phyloP scores from a whole-genome alignment of 2,888 invertebrate genomes.

The Minunthozetes semirufus region DNA sequence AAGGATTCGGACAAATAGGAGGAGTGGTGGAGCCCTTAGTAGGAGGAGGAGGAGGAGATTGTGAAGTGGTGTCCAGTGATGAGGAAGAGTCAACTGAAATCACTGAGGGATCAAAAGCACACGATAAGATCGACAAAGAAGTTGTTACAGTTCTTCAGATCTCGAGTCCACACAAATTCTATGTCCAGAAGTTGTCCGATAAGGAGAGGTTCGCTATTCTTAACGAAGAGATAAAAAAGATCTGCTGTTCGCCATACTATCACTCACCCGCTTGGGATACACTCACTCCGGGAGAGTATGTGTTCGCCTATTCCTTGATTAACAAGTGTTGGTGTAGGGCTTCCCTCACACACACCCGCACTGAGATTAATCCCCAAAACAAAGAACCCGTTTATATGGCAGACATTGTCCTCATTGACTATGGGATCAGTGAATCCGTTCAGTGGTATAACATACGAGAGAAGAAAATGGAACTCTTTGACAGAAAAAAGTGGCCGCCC shows the following conservation, averaged over 20 bases:
- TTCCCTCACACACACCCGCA: not conserved
- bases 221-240: not conserved
- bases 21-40: not conserved
- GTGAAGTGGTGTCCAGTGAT: not conserved
- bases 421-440: not conserved
- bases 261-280: not conserved
- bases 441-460: slow-evolving; percentile 4
- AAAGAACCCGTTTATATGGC: not conserved
- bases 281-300: not conserved
- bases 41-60: not conserved
- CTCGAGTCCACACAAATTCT: not conserved
- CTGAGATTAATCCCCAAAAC: not conserved
- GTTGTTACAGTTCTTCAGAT: not conserved
- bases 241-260: not conserved
- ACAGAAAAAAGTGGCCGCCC: not conserved
- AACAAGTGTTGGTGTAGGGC: slow-evolving; percentile 18
- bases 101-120: not conserved
- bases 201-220: not conserved
- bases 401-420: slow-evolving; percentile 8
- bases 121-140: not conserved
- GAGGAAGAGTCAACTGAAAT: not conserved
- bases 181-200: not conserved
- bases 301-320: not conserved
- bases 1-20: not conserved
- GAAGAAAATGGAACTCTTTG: slow-evolving; percentile 4